Evolutionary conservation across 2,888 invertebrate species (phyloP).

Genomic region (Tinea trinotella): DNA sequence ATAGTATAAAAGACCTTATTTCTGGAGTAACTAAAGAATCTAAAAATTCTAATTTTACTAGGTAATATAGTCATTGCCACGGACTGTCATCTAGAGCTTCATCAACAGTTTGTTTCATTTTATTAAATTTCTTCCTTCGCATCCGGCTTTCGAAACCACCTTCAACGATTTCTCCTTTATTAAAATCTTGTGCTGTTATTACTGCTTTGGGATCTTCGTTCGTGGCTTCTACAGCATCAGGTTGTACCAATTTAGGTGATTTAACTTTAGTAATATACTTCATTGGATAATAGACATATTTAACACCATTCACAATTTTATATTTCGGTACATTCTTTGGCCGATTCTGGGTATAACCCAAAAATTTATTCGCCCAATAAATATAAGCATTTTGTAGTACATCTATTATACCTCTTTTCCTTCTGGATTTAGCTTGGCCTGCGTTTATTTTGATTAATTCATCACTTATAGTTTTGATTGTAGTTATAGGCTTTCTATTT

Average conservation of each 20-base stretch:
- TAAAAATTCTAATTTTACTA: slow-evolving; percentile 54
- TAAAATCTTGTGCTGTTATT: slow-evolving; percentile 48
- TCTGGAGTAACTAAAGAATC: slow-evolving; percentile 54
- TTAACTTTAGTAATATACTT: slow-evolving; percentile 35
- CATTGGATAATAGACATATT: slow-evolving; percentile 49
- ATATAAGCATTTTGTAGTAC: slow-evolving; percentile 46
- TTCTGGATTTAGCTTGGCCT: slow-evolving; percentile 30
- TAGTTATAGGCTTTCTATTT: background rate
- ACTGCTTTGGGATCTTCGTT: slow-evolving; percentile 26
- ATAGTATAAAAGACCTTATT: slow-evolving; percentile 49
- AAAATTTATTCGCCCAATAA: slow-evolving; percentile 46
- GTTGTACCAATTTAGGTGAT: slow-evolving; percentile 31
- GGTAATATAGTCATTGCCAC: slow-evolving; percentile 67
- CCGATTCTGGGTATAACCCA: slow-evolving; percentile 37
- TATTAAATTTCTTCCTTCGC: slow-evolving; percentile 42
- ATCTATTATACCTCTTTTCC: slow-evolving; percentile 47
- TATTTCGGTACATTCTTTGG: slow-evolving; percentile 32
- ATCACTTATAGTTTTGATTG: slow-evolving; percentile 27
- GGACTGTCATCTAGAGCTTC: slow-evolving; percentile 56
- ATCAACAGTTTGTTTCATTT: slow-evolving; percentile 46
- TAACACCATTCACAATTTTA: slow-evolving; percentile 49
- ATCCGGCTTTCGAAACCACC: slow-evolving; percentile 43
- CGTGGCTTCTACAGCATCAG: slow-evolving; percentile 25
- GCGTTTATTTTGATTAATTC: slow-evolving; percentile 27
- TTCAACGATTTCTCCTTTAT: slow-evolving; percentile 58